These are phyloP conservation scores for Trematomus loennbergii DNA, from an alignment of 2,113 vertebrate genomes.

Conservation along the genomic window DNA sequence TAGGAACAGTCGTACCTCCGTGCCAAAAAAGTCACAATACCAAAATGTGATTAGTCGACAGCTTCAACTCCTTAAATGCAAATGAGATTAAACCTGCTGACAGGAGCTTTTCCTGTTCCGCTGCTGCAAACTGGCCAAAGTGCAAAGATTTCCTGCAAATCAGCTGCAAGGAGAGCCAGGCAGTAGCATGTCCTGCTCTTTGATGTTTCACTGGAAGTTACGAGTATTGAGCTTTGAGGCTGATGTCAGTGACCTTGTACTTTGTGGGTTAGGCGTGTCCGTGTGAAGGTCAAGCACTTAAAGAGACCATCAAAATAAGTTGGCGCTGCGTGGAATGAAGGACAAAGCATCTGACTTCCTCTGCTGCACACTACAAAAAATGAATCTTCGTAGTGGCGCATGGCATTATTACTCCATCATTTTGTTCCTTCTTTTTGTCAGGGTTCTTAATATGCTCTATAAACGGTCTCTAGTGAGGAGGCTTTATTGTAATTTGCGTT, in stretches of 20 bases:
- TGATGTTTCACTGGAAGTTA: conserved; percentile 28
- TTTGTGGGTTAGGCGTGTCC: conserved; percentile 10
- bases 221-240: conserved; percentile 10
- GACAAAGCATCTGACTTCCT: conserved; percentile 38
- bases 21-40: conserved; percentile 23
- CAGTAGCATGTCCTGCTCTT: conserved; percentile 20
- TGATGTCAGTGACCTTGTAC: conserved; percentile 36
- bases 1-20: background rate
- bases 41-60: conserved; percentile 53
- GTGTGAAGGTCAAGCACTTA: conserved; percentile 56
- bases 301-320: conserved; percentile 47
- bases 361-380: conserved; percentile 44
- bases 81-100: conserved; percentile 63
- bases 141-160: conserved; percentile 49
- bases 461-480: conserved; percentile 30
- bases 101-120: conserved; percentile 25
- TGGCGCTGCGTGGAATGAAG: conserved; percentile 34
- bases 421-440: conserved; percentile 26
- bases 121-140: conserved; percentile 39
- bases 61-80: conserved; percentile 43
- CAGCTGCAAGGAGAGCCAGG: conserved; percentile 9
- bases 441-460: conserved; percentile 24
- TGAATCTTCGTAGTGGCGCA: conserved; percentile 26
- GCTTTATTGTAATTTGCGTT: conserved; percentile 28
- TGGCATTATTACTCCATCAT: conserved; percentile 47